Evolutionary conservation across 2,888 invertebrate genomes (phyloP).

Genomic region (Ariolimax columbianus): DNA sequence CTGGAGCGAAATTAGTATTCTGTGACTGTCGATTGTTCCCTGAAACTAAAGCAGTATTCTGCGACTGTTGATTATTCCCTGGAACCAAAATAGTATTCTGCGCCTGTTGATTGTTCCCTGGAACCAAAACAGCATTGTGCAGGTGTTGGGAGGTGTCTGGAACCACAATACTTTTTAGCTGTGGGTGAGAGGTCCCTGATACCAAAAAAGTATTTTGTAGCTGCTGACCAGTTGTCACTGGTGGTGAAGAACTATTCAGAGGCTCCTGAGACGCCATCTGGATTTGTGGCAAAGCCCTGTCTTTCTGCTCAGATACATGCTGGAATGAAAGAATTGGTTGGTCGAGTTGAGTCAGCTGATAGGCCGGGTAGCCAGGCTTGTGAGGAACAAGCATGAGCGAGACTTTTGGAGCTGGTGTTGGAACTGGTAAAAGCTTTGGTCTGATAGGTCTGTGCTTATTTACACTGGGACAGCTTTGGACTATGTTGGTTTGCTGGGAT

Average conservation of each 20-base stretch:
- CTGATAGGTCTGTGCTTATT: constrained; percentile 35
- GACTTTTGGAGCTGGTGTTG: not conserved
- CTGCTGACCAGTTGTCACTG: not conserved
- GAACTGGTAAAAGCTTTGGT: not conserved
- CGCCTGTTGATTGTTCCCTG: not conserved
- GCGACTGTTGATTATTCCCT: not conserved
- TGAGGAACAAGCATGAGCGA: constrained; percentile 27
- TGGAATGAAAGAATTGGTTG: not conserved
- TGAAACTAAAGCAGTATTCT: not conserved
- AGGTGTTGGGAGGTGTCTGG: not conserved
- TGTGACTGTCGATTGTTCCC: not conserved
- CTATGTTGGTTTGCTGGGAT: not conserved
- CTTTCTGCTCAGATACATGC: not conserved
- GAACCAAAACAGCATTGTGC: not conserved
- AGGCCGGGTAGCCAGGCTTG: constrained; percentile 36
- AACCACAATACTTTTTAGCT: not conserved
- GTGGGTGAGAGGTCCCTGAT: not conserved
- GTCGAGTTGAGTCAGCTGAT: constrained; percentile 14
- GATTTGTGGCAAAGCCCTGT: not conserved
- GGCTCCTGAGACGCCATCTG: not conserved
- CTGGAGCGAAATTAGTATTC: not conserved
- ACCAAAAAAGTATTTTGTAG: not conserved
- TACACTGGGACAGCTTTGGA: not conserved
- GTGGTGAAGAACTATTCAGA: not conserved
- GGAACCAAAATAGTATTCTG: not conserved